Conservation (phyloP, 2,888 invertebrate species). For the Andrena hattorfiana region DNA sequence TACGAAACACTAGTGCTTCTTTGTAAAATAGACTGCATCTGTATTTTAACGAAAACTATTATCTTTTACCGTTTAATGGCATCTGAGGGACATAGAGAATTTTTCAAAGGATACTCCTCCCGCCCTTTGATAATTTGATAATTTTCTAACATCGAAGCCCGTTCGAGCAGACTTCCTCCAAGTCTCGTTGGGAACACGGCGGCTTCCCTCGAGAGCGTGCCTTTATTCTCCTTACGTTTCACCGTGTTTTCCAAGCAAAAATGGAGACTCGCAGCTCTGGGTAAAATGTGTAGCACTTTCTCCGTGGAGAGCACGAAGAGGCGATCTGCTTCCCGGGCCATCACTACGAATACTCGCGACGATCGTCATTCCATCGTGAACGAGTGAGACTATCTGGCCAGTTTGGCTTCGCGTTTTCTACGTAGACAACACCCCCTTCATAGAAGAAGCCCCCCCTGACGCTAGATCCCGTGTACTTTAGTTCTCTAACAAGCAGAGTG, state of each 20-base stretch:
- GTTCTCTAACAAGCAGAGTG: conserved; percentile 4
- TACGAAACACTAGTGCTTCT: not conserved
- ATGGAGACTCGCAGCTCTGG: not conserved
- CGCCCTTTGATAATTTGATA: not conserved
- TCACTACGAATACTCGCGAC: conserved; percentile 17
- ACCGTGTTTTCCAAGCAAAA: not conserved
- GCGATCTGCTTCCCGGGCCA: conserved; percentile 16
- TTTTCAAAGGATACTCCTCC: not conserved
- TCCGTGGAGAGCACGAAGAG: conserved; percentile 7
- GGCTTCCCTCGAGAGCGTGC: conserved; percentile 64
- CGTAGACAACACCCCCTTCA: conserved; percentile 25
- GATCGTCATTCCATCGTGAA: not conserved
- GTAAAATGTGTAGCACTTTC: conserved; percentile 6
- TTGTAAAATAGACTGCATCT: not conserved
- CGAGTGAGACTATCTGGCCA: conserved; percentile 33
- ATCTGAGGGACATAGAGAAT: not conserved
- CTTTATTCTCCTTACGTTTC: conserved; percentile 53
- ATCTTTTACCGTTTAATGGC: not conserved
- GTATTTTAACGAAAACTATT: not conserved
- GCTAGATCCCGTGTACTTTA: conserved; percentile 17
- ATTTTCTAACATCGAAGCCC: not conserved
- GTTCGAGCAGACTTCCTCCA: not conserved
- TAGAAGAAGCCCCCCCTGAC: conserved; percentile 5
- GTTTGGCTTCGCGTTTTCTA: conserved; percentile 54
- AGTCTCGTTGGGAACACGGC: conserved; percentile 11